These are phyloP conservation scores for Pygocentrus nattereri DNA, from an alignment of 2,797 vertebrate species.

Conservation along the genomic window DNA sequence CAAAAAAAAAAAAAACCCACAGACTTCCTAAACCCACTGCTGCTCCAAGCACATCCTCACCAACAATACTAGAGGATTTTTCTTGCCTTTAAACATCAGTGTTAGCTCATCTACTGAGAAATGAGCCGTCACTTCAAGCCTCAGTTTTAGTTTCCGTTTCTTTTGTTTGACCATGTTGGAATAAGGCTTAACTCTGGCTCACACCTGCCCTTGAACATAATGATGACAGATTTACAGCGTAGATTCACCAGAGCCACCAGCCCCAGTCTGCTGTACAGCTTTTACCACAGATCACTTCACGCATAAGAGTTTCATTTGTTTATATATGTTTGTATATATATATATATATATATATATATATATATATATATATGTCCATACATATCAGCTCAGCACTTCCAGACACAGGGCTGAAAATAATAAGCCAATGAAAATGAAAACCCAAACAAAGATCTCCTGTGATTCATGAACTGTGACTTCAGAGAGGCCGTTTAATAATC, in stretches of 20 bases:
- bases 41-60: not conserved
- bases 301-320: not conserved
- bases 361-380: too few relatives aligned
- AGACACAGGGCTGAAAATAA: not conserved
- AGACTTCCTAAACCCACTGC: not conserved
- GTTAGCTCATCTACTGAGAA: not conserved
- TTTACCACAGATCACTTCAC: not conserved
- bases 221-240: not conserved
- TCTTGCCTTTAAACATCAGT: not conserved
- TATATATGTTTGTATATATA: too few relatives aligned
- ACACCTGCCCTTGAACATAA: conserved; percentile 27
- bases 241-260: not conserved
- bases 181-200: conserved; percentile 2
- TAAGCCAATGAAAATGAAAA: not conserved
- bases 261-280: not conserved
- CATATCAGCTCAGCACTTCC: not conserved
- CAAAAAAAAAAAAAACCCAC: not conserved
- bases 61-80: not conserved
- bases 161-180: not conserved
- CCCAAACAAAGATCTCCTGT: conserved; percentile 17
- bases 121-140: not conserved
- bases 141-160: not conserved
- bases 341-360: too few relatives aligned
- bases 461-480: conserved; percentile 7
- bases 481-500: not conserved